A percentile compares a stretch with the other conserved stretches of the same genome.
Evolutionary conservation across 2,888 invertebrate genomes (phyloP).

Genomic region (Cheiracanthium punctorium): DNA sequence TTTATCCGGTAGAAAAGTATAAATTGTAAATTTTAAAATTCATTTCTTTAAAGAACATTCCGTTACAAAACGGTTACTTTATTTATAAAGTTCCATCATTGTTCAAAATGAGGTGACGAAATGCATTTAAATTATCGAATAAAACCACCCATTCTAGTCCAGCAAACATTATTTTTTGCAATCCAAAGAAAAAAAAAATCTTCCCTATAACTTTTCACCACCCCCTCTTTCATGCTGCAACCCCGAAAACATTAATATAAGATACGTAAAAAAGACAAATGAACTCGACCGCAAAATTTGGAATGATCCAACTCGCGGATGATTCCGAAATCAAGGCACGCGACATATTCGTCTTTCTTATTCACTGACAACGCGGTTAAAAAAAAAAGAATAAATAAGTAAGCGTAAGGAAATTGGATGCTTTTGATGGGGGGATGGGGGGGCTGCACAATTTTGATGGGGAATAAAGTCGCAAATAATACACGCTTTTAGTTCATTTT

Average conservation of each 20-base stretch:
- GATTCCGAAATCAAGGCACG: slow-evolving; percentile 30
- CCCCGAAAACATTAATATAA: slow-evolving; percentile 6
- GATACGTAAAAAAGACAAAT: slow-evolving; percentile 15
- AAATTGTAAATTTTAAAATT: too few species aligned
- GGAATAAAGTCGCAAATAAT: not conserved
- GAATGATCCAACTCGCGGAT: slow-evolving; percentile 42
- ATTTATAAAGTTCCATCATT: too few species aligned
- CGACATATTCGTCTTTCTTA: slow-evolving; percentile 33
- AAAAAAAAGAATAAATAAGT: slow-evolving; percentile 3
- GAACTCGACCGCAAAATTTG: slow-evolving; percentile 20
- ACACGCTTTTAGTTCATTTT: not conserved
- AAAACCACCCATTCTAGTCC: not conserved
- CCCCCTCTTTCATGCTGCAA: not conserved
- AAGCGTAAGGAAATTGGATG: not conserved
- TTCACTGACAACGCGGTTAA: not conserved
- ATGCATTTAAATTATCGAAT: slow-evolving; percentile 15
- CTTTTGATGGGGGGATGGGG: not conserved
- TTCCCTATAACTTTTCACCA: not conserved
- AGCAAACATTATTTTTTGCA: not conserved
- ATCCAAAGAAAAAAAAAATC: too few species aligned
- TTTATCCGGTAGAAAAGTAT: too few species aligned
- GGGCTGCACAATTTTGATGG: too few species aligned
- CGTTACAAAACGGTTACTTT: too few species aligned
- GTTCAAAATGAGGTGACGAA: not conserved
- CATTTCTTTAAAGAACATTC: too few species aligned